Percentiles rank a stretch among this genome's conserved stretches.
phyloP scores from a whole-genome alignment of 2,113 vertebrate genomes.

The Alces alces region DNA sequence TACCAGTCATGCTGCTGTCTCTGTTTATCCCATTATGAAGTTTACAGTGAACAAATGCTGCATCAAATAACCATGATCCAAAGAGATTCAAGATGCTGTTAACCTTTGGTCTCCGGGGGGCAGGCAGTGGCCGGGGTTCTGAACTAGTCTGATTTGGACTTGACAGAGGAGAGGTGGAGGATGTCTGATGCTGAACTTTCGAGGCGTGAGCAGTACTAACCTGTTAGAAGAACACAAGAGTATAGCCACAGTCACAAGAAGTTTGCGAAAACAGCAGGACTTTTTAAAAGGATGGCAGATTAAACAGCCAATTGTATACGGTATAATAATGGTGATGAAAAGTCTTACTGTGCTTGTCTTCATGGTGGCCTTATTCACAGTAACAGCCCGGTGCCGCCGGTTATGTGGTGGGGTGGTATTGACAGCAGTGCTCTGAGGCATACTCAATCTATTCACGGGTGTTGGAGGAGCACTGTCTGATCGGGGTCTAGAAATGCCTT shows the following conservation, averaged over 20 bases:
- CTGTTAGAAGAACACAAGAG: slow-evolving; percentile 77
- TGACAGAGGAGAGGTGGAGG: slow-evolving; percentile 92
- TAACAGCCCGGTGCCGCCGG: slow-evolving; percentile 89
- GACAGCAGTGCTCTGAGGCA: slow-evolving; percentile 91
- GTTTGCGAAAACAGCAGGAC: not conserved
- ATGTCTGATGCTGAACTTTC: slow-evolving; percentile 90
- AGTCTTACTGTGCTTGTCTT: slow-evolving; percentile 90
- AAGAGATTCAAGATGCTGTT: slow-evolving; percentile 99
- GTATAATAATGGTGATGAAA: not conserved
- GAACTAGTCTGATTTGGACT: slow-evolving; percentile 95
- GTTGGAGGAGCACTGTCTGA: slow-evolving; percentile 94
- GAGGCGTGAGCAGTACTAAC: slow-evolving; percentile 86
- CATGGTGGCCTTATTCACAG: slow-evolving; percentile 91
- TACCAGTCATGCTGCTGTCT: slow-evolving; percentile 98
- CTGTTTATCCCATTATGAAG: slow-evolving; percentile 95
- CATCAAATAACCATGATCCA: slow-evolving; percentile 96
- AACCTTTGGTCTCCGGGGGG: slow-evolving; percentile 93
- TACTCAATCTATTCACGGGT: slow-evolving; percentile 93
- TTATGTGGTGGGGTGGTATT: slow-evolving; percentile 95
- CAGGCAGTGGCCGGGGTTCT: slow-evolving; percentile 92
- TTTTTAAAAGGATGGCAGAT: not conserved
- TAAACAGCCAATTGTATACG: not conserved
- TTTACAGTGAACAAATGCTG: slow-evolving; percentile 96
- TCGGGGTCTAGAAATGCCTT: slow-evolving; percentile 94
- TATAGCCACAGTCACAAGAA: slow-evolving; percentile 25